Conservation (phyloP, 2,113 vertebrate genomes). For the Lepisosteus osseus region DNA sequence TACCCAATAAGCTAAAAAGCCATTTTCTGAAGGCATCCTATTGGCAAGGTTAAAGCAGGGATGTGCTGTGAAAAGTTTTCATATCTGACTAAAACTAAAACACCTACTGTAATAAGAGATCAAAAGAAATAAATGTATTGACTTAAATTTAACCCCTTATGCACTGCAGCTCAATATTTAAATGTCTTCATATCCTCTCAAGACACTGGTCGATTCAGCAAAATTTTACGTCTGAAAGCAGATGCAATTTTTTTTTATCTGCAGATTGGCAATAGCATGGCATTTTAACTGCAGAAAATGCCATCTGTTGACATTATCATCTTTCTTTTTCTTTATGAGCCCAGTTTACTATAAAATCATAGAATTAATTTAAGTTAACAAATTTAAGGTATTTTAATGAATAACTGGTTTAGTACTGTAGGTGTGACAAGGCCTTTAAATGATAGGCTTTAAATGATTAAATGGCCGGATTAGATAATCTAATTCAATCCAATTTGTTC, state of each 20-base stretch:
- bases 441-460: no score
- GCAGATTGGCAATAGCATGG: constrained; percentile 31
- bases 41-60: constrained; percentile 35
- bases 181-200: constrained; percentile 55
- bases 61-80: constrained; percentile 38
- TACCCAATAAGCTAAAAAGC: constrained; percentile 36
- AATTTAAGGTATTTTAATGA: no score
- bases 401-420: no score
- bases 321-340: constrained; percentile 31
- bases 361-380: neutral
- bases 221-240: constrained; percentile 58
- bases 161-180: no score
- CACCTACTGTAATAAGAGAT: constrained; percentile 29
- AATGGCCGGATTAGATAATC: no score
- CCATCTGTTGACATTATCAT: neutral
- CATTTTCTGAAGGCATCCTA: constrained; percentile 19
- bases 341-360: constrained; percentile 28
- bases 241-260: constrained; percentile 36
- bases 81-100: constrained; percentile 17
- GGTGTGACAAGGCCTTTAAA: no score
- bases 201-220: constrained; percentile 62
- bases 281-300: constrained; percentile 37
- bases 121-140: neutral
- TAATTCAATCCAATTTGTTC: no score
- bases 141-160: no score